phyloP scores from a whole-genome alignment of 2,888 invertebrate species.

The Ceriagrion tenellum region DNA sequence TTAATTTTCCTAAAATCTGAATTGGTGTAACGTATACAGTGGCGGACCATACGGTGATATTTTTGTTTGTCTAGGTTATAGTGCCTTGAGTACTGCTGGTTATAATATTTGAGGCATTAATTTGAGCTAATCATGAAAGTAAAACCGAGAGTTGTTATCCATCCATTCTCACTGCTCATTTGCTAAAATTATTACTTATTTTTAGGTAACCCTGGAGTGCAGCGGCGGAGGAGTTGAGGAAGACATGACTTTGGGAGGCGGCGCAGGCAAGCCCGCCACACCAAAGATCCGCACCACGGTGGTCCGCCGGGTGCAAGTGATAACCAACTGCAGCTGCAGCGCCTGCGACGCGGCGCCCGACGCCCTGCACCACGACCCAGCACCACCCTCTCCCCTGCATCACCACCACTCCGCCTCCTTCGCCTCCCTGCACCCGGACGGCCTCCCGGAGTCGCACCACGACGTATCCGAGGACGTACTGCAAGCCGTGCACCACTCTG shows the following conservation, averaged over 20 bases:
- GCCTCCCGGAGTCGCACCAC: conserved; percentile 77
- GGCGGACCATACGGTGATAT: no score
- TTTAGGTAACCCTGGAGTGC: conserved; percentile 82
- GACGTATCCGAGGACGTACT: conserved; percentile 69
- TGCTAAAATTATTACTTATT: background rate
- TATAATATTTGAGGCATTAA: no score
- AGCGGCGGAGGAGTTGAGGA: conserved; percentile 77
- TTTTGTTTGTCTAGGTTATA: no score
- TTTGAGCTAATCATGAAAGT: no score
- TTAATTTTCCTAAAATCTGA: no score
- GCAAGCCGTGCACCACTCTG: conserved; percentile 70
- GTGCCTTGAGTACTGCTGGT: no score
- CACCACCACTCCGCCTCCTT: conserved; percentile 75
- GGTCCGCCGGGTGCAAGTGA: conserved; percentile 80
- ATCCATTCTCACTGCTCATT: no score
- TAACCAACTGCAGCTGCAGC: conserved; percentile 84
- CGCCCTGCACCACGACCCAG: conserved; percentile 45
- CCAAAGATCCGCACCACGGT: conserved; percentile 70
- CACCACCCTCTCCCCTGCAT: background rate
- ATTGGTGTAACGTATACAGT: no score
- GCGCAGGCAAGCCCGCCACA: conserved; percentile 71
- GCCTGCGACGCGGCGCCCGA: conserved; percentile 79
- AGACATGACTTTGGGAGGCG: conserved; percentile 76
- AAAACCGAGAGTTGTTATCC: no score
- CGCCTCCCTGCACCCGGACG: conserved; percentile 80